Percentiles rank a stretch among this genome's conserved stretches.
These are phyloP conservation scores for Phenganax subtilis DNA, from an alignment of 92 coral and sea anemone genomes.

Conservation along the genomic window DNA sequence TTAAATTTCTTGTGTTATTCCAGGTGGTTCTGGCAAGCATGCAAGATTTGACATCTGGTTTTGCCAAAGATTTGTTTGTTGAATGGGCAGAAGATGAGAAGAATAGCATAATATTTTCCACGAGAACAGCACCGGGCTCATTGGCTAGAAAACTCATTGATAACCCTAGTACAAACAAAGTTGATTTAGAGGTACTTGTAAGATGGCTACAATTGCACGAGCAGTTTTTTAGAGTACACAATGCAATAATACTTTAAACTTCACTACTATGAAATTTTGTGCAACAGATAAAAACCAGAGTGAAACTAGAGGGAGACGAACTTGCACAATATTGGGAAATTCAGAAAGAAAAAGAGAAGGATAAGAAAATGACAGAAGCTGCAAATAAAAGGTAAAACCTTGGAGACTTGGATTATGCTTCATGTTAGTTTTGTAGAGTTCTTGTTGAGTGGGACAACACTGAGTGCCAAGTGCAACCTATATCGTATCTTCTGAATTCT, in stretches of 20 bases:
- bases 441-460: background rate
- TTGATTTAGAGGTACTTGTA: conserved; percentile 74
- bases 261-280: background rate
- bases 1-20: background rate
- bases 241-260: background rate
- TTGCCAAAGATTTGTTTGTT: conserved; percentile 79
- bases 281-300: conserved; percentile 66
- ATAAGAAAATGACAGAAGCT: conserved; percentile 52
- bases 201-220: background rate
- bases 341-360: conserved; percentile 78
- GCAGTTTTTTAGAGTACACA: background rate
- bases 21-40: conserved; percentile 90
- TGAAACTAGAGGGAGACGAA: conserved; percentile 83
- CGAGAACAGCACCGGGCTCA: conserved; percentile 85
- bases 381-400: conserved; percentile 55
- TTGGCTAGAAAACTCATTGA: conserved; percentile 82
- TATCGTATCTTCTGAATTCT: background rate
- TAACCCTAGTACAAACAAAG: conserved; percentile 62
- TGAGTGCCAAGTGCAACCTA: background rate
- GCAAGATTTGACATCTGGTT: conserved; percentile 86
- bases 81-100: conserved; percentile 91
- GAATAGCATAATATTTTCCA: conserved; percentile 79
- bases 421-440: background rate
- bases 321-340: conserved; percentile 69
- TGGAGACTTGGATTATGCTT: background rate